Percentiles rank a stretch among this genome's conserved stretches.
phyloP scores from a whole-genome alignment of 1,140 invertebrate species.

The Trinorchestia longiramus region DNA sequence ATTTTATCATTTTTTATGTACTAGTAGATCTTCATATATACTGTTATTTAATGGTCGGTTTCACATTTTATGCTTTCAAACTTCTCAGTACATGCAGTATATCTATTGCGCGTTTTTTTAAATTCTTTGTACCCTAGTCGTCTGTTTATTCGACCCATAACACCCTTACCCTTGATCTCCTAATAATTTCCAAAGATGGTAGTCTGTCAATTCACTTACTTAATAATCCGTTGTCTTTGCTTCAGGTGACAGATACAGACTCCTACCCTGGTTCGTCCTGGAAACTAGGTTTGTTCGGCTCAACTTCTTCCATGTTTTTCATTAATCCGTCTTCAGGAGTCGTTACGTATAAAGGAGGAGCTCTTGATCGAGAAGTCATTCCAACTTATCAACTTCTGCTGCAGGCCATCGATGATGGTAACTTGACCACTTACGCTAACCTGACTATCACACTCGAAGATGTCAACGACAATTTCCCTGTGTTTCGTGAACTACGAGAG shows the following conservation, averaged over 20 bases:
- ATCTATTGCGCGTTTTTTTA: too few relatives aligned
- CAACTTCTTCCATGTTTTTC: constrained; percentile 81
- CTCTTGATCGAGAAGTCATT: constrained; percentile 81
- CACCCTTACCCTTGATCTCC: too few relatives aligned
- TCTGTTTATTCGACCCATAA: too few relatives aligned
- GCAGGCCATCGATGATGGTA: constrained; percentile 81
- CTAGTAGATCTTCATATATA: too few relatives aligned
- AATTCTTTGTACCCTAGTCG: too few relatives aligned
- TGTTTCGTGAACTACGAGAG: constrained; percentile 67
- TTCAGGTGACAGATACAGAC: constrained; percentile 78
- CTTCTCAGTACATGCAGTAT: too few relatives aligned
- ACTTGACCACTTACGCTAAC: constrained; percentile 74
- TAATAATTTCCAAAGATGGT: too few relatives aligned
- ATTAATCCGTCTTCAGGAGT: constrained; percentile 79
- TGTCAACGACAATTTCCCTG: constrained; percentile 86
- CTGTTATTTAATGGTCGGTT: too few relatives aligned
- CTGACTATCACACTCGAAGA: constrained; percentile 81
- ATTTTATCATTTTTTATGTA: too few relatives aligned
- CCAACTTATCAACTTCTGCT: constrained; percentile 79
- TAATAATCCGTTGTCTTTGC: background rate
- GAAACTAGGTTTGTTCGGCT: constrained; percentile 79
- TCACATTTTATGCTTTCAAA: too few relatives aligned
- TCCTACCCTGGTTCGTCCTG: constrained; percentile 83
- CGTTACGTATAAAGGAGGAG: constrained; percentile 75
- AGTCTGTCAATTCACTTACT: too few relatives aligned